Conservation (phyloP, 2,113 vertebrate species). For the Psephotus haematonotus region DNA sequence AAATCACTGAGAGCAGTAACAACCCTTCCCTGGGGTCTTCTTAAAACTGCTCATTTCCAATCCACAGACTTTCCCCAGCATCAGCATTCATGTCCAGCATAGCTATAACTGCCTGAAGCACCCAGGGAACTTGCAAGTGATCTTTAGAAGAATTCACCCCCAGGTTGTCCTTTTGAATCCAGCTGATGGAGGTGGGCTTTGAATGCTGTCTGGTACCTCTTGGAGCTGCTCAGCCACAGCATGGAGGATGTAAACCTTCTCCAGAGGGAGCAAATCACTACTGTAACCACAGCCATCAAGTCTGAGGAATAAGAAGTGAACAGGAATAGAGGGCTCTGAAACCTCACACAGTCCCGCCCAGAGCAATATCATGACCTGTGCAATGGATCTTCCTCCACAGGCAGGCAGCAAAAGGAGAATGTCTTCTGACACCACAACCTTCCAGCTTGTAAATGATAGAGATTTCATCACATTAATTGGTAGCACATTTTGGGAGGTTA, state of each 20-base stretch:
- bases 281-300: not conserved
- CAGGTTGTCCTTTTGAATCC: not conserved
- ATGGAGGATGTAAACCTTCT: not conserved
- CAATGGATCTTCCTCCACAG: not conserved
- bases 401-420: not conserved
- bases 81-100: not conserved
- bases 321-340: not conserved
- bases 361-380: accelerated
- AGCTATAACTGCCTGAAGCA: not conserved
- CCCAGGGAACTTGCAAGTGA: not conserved
- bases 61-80: not conserved
- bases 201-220: not conserved
- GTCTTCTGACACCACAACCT: not conserved
- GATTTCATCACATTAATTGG: not conserved
- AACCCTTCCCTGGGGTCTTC: not conserved
- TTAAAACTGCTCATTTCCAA: not conserved
- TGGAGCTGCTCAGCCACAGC: not conserved
- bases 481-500: not conserved
- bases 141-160: not conserved
- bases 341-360: not conserved
- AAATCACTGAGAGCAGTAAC: not conserved
- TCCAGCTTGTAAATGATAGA: not conserved
- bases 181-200: not conserved
- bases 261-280: not conserved
- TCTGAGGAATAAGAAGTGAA: not conserved